Percentiles rank a stretch among this genome's conserved stretches.
These are phyloP conservation scores for Halcyon smyrnensis DNA, from an alignment of 2,797 vertebrate genomes.

Conservation along the genomic window DNA sequence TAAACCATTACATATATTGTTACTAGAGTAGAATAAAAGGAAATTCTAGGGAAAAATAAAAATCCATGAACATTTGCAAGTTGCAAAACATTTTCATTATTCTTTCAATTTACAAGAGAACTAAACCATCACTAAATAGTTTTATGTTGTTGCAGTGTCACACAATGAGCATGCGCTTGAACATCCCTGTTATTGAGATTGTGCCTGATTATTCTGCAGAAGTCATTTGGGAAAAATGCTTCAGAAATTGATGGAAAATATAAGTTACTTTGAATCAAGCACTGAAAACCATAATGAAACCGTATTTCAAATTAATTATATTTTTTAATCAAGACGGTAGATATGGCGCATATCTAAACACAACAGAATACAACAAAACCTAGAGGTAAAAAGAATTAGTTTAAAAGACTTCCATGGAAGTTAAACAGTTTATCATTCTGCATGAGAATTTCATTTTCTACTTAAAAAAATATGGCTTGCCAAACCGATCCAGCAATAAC, in stretches of 20 bases:
- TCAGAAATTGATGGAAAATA: neutral
- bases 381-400: neutral
- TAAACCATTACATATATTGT: no score
- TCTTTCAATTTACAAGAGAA: conserved; percentile 11
- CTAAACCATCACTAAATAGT: neutral
- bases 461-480: conserved; percentile 13
- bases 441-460: conserved; percentile 19
- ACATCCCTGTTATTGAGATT: neutral
- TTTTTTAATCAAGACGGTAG: neutral
- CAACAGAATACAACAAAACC: neutral
- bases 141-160: neutral
- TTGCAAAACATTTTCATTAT: conserved; percentile 3
- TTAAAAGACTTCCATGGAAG: neutral
- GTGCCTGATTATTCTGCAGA: neutral
- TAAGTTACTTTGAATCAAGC: conserved; percentile 8
- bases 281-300: conserved; percentile 15
- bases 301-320: conserved; percentile 47
- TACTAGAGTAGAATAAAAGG: no score
- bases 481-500: conserved; percentile 41
- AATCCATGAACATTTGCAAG: neutral
- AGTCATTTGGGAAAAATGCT: neutral
- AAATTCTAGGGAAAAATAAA: neutral
- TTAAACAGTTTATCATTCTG: conserved; percentile 7
- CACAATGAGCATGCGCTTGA: neutral
- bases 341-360: neutral